Base-by-base conservation (phyloP, 2,113 vertebrate genomes). In the Rhinichthys klamathensis region DNA sequence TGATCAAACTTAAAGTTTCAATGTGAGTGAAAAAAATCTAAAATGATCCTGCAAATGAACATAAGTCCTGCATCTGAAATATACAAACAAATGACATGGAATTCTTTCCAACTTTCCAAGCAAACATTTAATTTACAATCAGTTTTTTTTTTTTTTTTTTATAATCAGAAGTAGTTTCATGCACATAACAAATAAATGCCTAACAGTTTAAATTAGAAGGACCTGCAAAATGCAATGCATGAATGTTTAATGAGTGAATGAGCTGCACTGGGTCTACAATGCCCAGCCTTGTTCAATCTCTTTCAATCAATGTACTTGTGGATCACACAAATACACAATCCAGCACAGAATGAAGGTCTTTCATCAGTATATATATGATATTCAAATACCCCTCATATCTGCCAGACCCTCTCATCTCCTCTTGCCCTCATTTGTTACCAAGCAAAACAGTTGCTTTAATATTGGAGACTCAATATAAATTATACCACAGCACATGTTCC, bases 401-500 rank as follows among this genome's bases (percentile, higher is more conserved):
- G 92, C 92, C 92, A 93, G 91, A 73, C 46, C 87, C 89, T 86
- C 92, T 89, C 90, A 91, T 92, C 89, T 82, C 87, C 88, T 91
- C 91, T 90, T 91, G 27, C 89, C 91, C 85, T 86, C 92, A 86
- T 88, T 90, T 90, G 92, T 93, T 94, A 91, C 92, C 92, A 92
- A 82, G 91, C 89, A 90, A 93, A 92, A 92, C 91, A 92, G 86
- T 93, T 92, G 87, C 89, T 90, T 93, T 77, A 89, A 90, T 85
- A 91, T 90, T 86, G 63, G 54, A 86, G 90, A 83, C 90, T 91
- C 87, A 89, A 85, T 86, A 91, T 94, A 93, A 94, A 94, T 94
- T 92, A 93, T 88, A 89, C 76, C 77, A 73, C 88, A 92, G 91
- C 89, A 93, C 92, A 92, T 94, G 91, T 87, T 91, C 82, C 88